Base-by-base conservation (phyloP, 2,113 vertebrate species). In the Toxostoma redivivum region DNA sequence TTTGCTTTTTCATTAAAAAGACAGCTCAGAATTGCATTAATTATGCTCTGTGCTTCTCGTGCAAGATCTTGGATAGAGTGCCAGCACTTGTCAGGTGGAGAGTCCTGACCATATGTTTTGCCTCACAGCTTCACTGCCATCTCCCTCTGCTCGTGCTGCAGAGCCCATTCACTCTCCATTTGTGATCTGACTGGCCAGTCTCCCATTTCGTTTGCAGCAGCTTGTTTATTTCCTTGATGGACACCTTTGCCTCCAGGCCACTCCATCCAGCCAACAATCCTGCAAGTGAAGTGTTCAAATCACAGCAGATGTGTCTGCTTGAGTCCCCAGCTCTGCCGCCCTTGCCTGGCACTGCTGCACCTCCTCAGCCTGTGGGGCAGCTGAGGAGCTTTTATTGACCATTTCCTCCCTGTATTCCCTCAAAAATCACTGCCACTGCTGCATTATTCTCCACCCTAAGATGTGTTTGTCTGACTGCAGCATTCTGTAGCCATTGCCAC, bases 181-280 rank as follows among this genome's bases (percentile, higher is more conserved):
- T 67, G 45, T 7, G 5, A 11, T 24, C 35, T 62, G 69, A 5
- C 47, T 22, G 38, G 72, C 30, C 72, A 56, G 2, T 2, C 47
- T 73, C 47, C 61, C 70, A 10, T 48, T 47, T 21, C 2, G 19
- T 66, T 7, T 21, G 81, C 73, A 91, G 81, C 87, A 71, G 65
- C 66, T 33, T 62, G 42, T 51, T 72, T 51, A 20, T 60, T 77
- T 67, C 90, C 65, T 57, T 33, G 72, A 67, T 60, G 62, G 88
- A 44, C 54, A 45, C 69, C 66, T 94, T 64, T 92, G 88, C 81
- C 82, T 73, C 7, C 53, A 84, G 89, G 96, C 56, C 45, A 14
- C 56, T 66, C 54, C 38, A 24, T 30, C 60, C 76, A 38, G 45
- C 83, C 77, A 60, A 21, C 19, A 77, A 1, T 1, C 44, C 0